Evolutionary conservation across 2,888 invertebrate species (phyloP), one percentile per base, ranked within the genome.

Genomic region (Apodemia mormo): DNA sequence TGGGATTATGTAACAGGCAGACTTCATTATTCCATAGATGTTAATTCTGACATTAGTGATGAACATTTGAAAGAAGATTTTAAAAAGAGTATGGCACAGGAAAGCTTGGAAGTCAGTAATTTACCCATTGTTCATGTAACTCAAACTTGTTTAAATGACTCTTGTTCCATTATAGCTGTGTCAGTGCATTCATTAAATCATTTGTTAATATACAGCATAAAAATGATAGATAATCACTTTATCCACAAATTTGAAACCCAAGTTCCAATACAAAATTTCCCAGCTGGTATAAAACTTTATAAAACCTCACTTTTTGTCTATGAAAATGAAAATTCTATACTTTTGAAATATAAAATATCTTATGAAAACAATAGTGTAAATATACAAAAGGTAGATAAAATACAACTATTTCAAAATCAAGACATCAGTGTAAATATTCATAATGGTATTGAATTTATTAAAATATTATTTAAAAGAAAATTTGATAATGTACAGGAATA

Each of bases 401-500:
- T 87, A 68, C 77, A 80, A 73, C 81, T 89, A 77, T 89, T 89
- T 81, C 76, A 79, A 71, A 80, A 78, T 71, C 72, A 77, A 74
- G 37, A 71, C 52, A 68, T 74, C 49, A 68, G 70, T 66, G 22
- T 72, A 71, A 72, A 74, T 71, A 52, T 61, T 43, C 76, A 73
- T 69, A 77, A 79, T 71, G 82, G 78, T 77, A 78, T 85, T 74
- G 86, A 89, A 65, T 76, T 80, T 8, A 89, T 95, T 65, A 94
- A 94, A 70, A 82, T 95, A 69, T 94, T 96, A 78, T 97, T 96
- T 79, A 97, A 97, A 85, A 95, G 96, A 78, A 96, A 95, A 80
- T 97, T 94, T 90, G 96, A 97, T 84, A 97, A 96, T 93, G 95
- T 97, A 9, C 95, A 96, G 82, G 96, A 96, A 78, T 97, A 97